Evolutionary conservation across 2,797 vertebrate genomes (phyloP), one percentile per base, ranked within the genome.

Genomic region (Rhadinocentrus ornatus): DNA sequence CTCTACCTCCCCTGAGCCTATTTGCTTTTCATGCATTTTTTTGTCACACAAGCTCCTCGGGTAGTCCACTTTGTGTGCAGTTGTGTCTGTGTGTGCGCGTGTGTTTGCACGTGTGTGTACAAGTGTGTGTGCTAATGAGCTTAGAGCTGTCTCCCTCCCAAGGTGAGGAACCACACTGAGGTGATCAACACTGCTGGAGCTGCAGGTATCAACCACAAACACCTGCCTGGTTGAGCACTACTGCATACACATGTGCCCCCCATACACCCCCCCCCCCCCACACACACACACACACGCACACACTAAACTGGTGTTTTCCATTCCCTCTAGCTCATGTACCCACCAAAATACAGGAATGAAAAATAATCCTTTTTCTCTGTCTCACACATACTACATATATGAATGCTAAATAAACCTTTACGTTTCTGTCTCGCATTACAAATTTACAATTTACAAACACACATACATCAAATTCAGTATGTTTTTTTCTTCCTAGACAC

Each of bases 131-230:
- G 69, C 71, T 92, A 92, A 91, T 91, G 85, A 91, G 86, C 88
- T 93, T 89, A 86, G 88, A 83, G 84, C 79, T 80, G 86, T 88
- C 81, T 89, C 80, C 83, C 85, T 84, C 91, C 88, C 88, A 89
- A 91, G 90, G 91, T 86, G 89, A 87, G 83, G 84, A 81, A 76
- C 77, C 88, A 82, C 73, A 79, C 87, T 85, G 89, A 81, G 90
- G 83, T 90, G 88, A 93, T 89, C 90, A 89, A 68, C 84, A 66
- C 83, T 75, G 76, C 82, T 88, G 87, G 83, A 91, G 82, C 83
- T 83, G 80, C 81, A 92, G 87, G 91, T 92, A 93, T 93, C 91
- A 91, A 86, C 86, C 81, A 77, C 76, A 90, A 90, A 90, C 90
- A 92, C 87, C 88, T 92, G 90, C 86, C 82, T 75, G 80, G 69